Evolutionary conservation across 2,113 vertebrate species (phyloP), one percentile per base, ranked within the genome.

Genomic region (Rhea americana): DNA sequence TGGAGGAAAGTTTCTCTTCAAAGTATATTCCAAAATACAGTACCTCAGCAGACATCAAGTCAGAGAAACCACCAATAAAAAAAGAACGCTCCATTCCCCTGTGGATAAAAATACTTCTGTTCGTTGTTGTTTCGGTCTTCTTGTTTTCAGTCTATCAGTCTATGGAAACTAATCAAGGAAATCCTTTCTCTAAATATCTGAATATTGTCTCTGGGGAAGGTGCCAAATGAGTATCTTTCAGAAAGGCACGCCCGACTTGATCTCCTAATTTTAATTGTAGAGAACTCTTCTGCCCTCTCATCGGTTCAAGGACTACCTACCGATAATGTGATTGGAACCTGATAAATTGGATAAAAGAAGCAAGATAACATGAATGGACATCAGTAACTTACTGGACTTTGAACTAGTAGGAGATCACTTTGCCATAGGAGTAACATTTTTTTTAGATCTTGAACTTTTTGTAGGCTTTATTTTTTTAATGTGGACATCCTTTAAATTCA

Each of bases 91-190:
- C 96, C 22, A 10, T 98, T 94, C 97, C 98, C 10, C 89, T 99
- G 86, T 99, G 99, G 99, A 98, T 98, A 90, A 99, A 99, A 98
- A 96, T 99, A 82, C 89, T 99, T 93, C 97, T 99, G 41, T 95
- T 99, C 82, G 96, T 97, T 45, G 43, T 97, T 11, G 95, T 99
- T 81, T 97, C 93, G 1, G 95, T 96, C 28, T 99, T 99, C 96
- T 95, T 99, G 87, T 97, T 99, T 97, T 95, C 99, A 70, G 97
- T 99, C 79, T 99, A 99, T 97, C 99, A 99, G 96, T 97, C 98
- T 95, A 99, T 99, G 99, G 99, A 99, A 98, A 98, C 98, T 95
- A 99, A 99, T 96, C 97, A 98, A 97, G 96, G 94, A 91, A 98
- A 96, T 95, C 98, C 98, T 2, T 99, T 98, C 92, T 37, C 82